Evolutionary conservation across 2,113 vertebrate species (phyloP), one percentile per base, ranked within the genome.

Genomic region (Charadrius vociferus): DNA sequence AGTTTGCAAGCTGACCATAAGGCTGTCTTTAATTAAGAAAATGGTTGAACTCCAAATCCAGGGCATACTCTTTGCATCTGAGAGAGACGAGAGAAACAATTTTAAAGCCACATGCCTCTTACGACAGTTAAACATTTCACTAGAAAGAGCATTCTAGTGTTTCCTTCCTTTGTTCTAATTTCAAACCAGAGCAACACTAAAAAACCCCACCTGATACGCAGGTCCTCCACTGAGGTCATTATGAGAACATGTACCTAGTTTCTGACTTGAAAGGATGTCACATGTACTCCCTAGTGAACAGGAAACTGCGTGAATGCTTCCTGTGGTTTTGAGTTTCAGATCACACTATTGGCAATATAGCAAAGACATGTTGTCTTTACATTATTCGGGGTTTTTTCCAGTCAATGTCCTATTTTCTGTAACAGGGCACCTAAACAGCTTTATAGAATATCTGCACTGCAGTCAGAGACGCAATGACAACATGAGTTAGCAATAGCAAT

Each of bases 111-210:
- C 80, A 45, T 29, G 70, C 29, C 77, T 67, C 80, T 66, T 61
- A 67, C 4, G 47, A 62, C 21, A 92, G 86, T 72, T 80, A 92
- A 95, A 52, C 74, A 86, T 83, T 97, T 96, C 90, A 94, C 68
- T 97, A 93, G 94, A 96, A 94, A 92, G 92, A 96, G 81, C 74
- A 62, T 81, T 73, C 45, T 41, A 93, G 37, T 72, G 62, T 88
- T 97, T 97, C 94, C 97, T 97, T 95, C 95, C 95, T 97, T 79
- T 93, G 96, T 49, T 93, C 94, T 93, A 85, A 92, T 93, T 98
- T 94, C 85, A 94, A 95, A 87, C 62, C 86, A 73, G 62, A 80
- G 67, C 84, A 77, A 58, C 23, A 49, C 85, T 55, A 81, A 81
- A 79, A 71, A 89, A 86, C 3, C 0, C 73, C 11, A 27, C 83